Conservation (phyloP, 37 sponge, comb jelly and placozoan genomes). For the Corticium candelabrum region DNA sequence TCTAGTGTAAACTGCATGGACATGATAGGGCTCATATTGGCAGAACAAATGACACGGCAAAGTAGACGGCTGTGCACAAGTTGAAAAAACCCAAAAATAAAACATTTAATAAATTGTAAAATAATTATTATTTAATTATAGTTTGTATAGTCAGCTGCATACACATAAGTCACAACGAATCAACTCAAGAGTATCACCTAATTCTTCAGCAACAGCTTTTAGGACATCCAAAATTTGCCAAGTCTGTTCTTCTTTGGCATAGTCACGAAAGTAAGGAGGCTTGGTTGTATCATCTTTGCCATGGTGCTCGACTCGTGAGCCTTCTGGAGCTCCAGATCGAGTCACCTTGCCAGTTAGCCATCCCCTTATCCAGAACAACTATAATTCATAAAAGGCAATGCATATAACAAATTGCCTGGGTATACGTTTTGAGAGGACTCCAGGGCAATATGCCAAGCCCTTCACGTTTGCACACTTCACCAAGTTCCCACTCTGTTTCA, state of each 20-base stretch:
- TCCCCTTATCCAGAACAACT: too few relatives aligned
- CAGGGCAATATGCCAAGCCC: conserved; percentile 78
- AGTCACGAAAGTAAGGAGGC: conserved; percentile 41
- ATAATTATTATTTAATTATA: too few relatives aligned
- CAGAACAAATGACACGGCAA: too few relatives aligned
- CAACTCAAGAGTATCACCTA: too few relatives aligned
- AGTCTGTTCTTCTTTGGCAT: conserved; percentile 34
- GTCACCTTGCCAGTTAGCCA: conserved; percentile 68
- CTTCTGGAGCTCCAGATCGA: conserved; percentile 14
- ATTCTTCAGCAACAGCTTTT: conserved; percentile 36
- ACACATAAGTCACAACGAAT: too few relatives aligned
- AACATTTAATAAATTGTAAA: too few relatives aligned
- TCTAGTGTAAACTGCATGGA: too few relatives aligned
- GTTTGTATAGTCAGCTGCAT: too few relatives aligned
- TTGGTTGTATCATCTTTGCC: conserved; percentile 56
- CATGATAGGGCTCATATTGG: too few relatives aligned
- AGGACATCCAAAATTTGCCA: conserved; percentile 59
- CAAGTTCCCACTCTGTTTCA: conserved; percentile 79
- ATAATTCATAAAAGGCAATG: background rate
- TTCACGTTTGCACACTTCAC: conserved; percentile 77
- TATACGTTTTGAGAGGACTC: conserved; percentile 68
- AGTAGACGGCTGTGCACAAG: too few relatives aligned
- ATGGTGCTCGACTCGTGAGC: conserved; percentile 25
- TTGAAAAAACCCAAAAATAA: too few relatives aligned
- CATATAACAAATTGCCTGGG: background rate